Base-by-base conservation (phyloP, 2,888 invertebrate genomes). In the Dascillus cervinus region DNA sequence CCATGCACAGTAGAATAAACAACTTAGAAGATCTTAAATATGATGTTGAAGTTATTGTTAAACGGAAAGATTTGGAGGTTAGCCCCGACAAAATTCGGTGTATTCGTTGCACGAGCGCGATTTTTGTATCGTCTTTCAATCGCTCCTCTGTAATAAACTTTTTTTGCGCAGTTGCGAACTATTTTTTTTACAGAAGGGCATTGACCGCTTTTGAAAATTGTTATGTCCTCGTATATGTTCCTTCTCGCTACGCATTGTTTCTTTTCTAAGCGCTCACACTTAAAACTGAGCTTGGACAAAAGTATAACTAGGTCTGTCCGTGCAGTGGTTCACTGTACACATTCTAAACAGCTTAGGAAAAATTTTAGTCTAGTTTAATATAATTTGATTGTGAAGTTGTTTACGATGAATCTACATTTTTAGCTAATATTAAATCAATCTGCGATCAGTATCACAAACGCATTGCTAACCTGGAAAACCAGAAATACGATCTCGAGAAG, bases 1-100 rank as follows among this genome's bases (percentile, higher is more conserved):
- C 82, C 61, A 87, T 92, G 76, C 81, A 95, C 74, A 77, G 78
- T 62, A 84, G 88, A 77, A 87, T 95, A 75, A 69, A 65, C 68
- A 69, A 72, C 57, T 79, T 96, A 75, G 95, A 96, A 78, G 85
- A 87, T 62, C 76, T 83, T 69, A 97, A 96, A 75, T 97, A 87
- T 76, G 98, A 98, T 80, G 79, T 96, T 80, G 97, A 98, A 78
- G 85, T 87, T 77, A 75, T 88, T 74, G 94, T 96, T 71, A 88
- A 89, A 75, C 86, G 87, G 78, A 97, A 97, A 85, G 97, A 97
- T 72, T 83, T 82, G 71, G 92, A 96, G 91, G 95, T 96, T 85
- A 78, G 77, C 66, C 12, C 19, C 6, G 20, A 24, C 19, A 26
- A 21, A 27, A n/a, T 28, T 14, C 33, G 22, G 19, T 28, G 20